These are phyloP conservation scores for Falco rusticolus DNA, from an alignment of 2,797 vertebrate species.

Conservation along the genomic window DNA sequence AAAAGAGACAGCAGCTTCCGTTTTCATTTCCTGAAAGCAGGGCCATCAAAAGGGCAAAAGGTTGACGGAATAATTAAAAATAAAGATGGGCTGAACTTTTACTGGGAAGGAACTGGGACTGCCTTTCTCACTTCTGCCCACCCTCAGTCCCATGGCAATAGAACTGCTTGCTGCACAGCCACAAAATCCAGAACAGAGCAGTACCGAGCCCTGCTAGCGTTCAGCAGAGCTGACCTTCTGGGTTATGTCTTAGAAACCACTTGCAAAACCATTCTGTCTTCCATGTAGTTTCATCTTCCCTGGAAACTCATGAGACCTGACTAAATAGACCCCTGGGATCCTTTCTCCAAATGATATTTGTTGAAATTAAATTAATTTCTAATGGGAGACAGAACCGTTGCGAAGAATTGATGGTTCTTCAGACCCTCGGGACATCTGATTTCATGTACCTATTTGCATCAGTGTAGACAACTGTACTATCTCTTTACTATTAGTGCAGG, in stretches of 20 bases:
- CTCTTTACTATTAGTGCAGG: not conserved
- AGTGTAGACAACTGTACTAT: not conserved
- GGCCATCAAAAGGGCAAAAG: not conserved
- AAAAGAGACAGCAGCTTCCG: not conserved
- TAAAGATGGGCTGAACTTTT: not conserved
- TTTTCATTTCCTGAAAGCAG: constrained; percentile 10
- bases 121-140: not conserved
- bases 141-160: not conserved
- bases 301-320: not conserved
- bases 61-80: not conserved
- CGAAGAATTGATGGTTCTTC: not conserved
- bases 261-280: not conserved
- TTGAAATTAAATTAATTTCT: not conserved
- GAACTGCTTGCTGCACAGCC: not conserved
- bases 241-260: not conserved
- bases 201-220: not conserved
- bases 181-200: not conserved
- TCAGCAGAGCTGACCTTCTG: not conserved
- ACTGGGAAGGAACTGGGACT: not conserved
- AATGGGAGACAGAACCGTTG: not conserved
- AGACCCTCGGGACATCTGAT: not conserved
- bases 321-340: not conserved
- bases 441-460: not conserved
- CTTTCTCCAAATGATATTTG: not conserved
- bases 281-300: not conserved